Conservation (phyloP, 2,888 invertebrate genomes). For the Tromatobia lineatoria region DNA sequence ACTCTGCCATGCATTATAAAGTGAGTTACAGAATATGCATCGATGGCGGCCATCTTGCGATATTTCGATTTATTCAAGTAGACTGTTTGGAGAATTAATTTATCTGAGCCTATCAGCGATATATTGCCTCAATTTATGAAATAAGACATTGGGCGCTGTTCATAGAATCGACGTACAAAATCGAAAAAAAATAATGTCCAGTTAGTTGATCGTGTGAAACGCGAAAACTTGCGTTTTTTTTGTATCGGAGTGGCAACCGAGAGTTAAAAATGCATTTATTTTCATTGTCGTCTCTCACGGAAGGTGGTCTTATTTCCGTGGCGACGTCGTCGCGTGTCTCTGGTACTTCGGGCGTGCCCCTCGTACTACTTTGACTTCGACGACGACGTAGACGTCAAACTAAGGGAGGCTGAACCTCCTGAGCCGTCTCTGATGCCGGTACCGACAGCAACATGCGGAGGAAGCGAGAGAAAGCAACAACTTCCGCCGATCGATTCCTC, state of each 20-base stretch:
- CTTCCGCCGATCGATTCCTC: conserved; percentile 76
- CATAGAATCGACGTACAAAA: no score
- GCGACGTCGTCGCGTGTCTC: conserved; percentile 47
- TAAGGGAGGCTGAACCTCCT: conserved; percentile 48
- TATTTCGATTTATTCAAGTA: no score
- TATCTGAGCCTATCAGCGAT: no score
- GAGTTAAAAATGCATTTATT: neutral
- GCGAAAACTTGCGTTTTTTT: no score
- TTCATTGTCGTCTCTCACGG: conserved; percentile 37
- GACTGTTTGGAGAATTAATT: no score
- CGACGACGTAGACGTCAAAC: conserved; percentile 8
- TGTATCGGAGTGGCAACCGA: neutral
- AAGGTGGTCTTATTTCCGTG: conserved; percentile 15
- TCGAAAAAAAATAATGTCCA: no score
- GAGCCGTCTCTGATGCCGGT: conserved; percentile 48
- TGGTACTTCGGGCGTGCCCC: conserved; percentile 4
- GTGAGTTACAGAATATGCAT: neutral
- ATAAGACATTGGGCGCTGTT: no score
- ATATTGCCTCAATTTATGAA: no score
- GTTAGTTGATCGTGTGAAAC: no score
- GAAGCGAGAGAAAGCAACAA: conserved; percentile 71
- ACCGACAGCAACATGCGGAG: conserved; percentile 48
- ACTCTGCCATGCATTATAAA: no score
- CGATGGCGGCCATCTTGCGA: no score
- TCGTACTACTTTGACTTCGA: neutral